phyloP scores from a whole-genome alignment of 2,888 invertebrate genomes.

The Chymomyza amoena region DNA sequence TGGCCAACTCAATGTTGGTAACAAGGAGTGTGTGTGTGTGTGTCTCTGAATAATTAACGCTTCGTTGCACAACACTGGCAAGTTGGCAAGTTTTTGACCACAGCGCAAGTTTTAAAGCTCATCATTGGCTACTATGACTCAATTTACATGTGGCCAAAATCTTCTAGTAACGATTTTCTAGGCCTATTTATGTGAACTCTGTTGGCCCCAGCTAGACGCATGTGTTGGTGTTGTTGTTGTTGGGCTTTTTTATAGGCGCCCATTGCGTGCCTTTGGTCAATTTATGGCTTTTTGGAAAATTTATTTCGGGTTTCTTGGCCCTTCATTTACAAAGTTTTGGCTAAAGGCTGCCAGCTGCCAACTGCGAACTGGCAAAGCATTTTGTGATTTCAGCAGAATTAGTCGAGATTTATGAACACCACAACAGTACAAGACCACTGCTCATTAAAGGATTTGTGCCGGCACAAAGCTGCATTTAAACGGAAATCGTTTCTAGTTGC shows the following conservation, averaged over 20 bases:
- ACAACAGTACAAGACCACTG: conserved; percentile 32
- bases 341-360: conserved; percentile 12
- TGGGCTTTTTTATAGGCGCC: not conserved
- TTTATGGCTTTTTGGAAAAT: conserved; percentile 60
- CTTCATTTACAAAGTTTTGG: conserved; percentile 35
- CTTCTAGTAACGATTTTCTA: conserved; percentile 21
- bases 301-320: conserved; percentile 51
- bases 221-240: not conserved
- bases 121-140: conserved; percentile 46
- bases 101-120: conserved; percentile 26
- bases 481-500: too few species aligned
- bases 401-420: conserved; percentile 53
- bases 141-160: conserved; percentile 53
- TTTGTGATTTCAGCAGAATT: conserved; percentile 60
- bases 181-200: conserved; percentile 1
- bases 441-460: conserved; percentile 54
- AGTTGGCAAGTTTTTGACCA: conserved; percentile 1
- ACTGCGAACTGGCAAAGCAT: conserved; percentile 17
- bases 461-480: conserved; percentile 39
- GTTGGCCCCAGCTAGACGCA: not conserved
- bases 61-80: conserved; percentile 48
- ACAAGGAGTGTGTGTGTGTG: conserved; percentile 20
- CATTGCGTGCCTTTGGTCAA: conserved; percentile 52
- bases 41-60: conserved; percentile 62
- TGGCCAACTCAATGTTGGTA: conserved; percentile 7